Evolutionary conservation across 2,888 invertebrate species (phyloP), one percentile per base, ranked within the genome.

Genomic region (Trachelus troglodyta): DNA sequence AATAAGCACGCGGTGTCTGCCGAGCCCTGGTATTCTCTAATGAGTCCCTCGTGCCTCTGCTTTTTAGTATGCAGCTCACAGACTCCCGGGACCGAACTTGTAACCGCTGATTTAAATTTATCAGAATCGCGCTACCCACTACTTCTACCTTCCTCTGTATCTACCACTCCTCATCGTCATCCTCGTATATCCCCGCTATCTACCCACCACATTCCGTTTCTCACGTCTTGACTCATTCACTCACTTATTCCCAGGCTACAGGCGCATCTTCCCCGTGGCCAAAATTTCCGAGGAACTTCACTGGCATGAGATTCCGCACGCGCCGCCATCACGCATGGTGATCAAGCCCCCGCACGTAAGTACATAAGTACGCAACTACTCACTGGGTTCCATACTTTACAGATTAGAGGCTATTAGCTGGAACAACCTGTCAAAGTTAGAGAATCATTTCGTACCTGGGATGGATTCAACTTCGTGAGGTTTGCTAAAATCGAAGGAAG

Each of bases 131-230:
- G 23, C 71, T 71, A 33, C 31, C 12, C 71, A 11, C 31, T 9
- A 15, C 71, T 31, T 4, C 71, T 12, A 31, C 12, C 71, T 34
- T 71, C 23, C 71, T 12, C 33, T 15, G 31, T 12, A 71, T 31
- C 71, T 83, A 81, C 79, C 81, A 83, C 83, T 83, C 77, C 85
- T 85, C 85, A 82, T 84, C 82, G 81, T 82, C 77, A 85, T 85
- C 85, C 82, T 81, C 81, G 75, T 82, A 79, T 80, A 79, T 80
- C 84, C 79, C 77, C 79, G 81, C 78, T 79, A 85, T 84, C 83
- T 81, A 84, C 82, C 77, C 35, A n/a, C 78, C 69, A 83, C 83
- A 68, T 84, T 56, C 23, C 56, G 56, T 6, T 56, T 56, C 56
- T 56, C 56, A 23, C 23, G 23, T 56, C 23, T 56, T 56, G 9